Conservation (phyloP, 2,797 vertebrate species). For the Lagodon rhomboides region DNA sequence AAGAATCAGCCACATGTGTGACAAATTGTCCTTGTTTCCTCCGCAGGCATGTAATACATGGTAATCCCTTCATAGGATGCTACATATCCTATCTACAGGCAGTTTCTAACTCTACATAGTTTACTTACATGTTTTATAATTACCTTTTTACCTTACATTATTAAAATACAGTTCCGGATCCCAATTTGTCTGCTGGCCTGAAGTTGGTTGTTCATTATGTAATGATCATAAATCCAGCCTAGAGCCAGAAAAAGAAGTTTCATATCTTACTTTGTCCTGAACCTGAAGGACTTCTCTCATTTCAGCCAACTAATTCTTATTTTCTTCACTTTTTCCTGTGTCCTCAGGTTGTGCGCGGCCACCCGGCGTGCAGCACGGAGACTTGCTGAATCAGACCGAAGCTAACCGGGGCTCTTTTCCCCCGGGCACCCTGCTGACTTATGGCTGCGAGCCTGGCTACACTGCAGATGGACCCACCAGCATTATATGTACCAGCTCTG, state of each 20-base stretch:
- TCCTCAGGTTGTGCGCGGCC: constrained; percentile 82
- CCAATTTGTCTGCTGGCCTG: constrained; percentile 19
- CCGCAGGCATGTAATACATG: constrained; percentile 5
- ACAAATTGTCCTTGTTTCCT: constrained; percentile 31
- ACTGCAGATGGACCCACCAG: constrained; percentile 76
- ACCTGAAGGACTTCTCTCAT: not conserved
- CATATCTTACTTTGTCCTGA: not conserved
- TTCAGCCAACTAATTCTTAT: constrained; percentile 12
- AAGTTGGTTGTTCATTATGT: constrained; percentile 8
- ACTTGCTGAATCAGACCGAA: constrained; percentile 84
- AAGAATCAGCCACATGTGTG: constrained; percentile 5
- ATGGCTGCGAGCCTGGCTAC: constrained; percentile 84
- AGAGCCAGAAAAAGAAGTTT: constrained; percentile 1
- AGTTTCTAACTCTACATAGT: constrained; percentile 13
- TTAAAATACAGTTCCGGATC: constrained; percentile 34
- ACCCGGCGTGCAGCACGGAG: constrained; percentile 77
- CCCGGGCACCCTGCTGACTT: constrained; percentile 81
- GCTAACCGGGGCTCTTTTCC: constrained; percentile 84
- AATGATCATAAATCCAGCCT: not conserved
- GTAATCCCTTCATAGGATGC: constrained; percentile 25
- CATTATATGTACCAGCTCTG: constrained; percentile 80
- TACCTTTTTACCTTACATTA: constrained; percentile 33
- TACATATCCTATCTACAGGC: constrained; percentile 33
- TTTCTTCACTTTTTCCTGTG: constrained; percentile 31
- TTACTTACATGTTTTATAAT: constrained; percentile 32